Evolutionary conservation across 1,140 invertebrate species (phyloP), one percentile per base, ranked within the genome.

Genomic region (Macrosteles quadrilineatus): DNA sequence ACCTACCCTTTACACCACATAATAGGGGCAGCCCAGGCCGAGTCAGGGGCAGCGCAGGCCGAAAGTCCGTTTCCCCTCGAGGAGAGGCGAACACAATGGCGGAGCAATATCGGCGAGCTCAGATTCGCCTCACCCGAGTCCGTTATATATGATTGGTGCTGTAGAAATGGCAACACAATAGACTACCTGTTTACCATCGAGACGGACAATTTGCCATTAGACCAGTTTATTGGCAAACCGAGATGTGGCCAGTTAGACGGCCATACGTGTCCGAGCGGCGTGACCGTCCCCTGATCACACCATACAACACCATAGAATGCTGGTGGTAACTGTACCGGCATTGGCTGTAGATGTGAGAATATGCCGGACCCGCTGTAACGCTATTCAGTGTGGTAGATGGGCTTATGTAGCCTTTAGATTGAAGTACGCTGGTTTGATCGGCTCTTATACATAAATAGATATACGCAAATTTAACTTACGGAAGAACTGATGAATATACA

Each of bases 61-160:
- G n/a, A n/a, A n/a, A n/a, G n/a, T n/a, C n/a, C n/a, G n/a, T n/a
- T n/a, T n/a, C n/a, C n/a, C n/a, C n/a, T n/a, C n/a, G n/a, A n/a
- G n/a, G n/a, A n/a, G n/a, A n/a, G n/a, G n/a, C 32, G 32, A 14
- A 14, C 32, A 36, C 32, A 36, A 36, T 36, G 32, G 47, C 47
- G 47, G 47, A n/a, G 21, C 47, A 19, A 50, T 50, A 50, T 50
- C 47, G 47, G 47, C 3, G 47, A 50, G 21, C 6, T 6, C 25
- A 25, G 23, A 59, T 59, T 59, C 55, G 55, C 55, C 55, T 59
- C 55, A 59, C 55, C n/a, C 23, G 14, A n/a, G 21, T 19, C 47
- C 55, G 55, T 59, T 59, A 59, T 59, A 59, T 59, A 59, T 59
- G 55, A 59, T 59, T 59, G 55, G 55, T 19, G 25, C 55, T 59